Evolutionary conservation across 1,140 invertebrate species (phyloP).

Genomic region (Bombus balteatus): DNA sequence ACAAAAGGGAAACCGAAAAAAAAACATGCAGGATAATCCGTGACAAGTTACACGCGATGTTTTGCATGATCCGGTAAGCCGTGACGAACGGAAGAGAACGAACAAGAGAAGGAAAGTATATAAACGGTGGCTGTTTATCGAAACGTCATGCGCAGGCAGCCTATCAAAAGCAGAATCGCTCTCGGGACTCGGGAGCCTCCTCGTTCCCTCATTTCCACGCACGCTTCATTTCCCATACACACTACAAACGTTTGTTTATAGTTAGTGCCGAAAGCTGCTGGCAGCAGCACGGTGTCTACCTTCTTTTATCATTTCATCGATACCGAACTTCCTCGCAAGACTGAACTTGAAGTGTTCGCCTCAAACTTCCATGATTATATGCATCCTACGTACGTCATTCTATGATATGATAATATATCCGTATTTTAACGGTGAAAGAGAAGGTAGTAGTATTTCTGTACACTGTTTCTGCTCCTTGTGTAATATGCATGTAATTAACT

Average conservation of each 20-base stretch:
- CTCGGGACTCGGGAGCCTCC: constrained; percentile 50
- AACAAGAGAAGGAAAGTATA: constrained; percentile 59
- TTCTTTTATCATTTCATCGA: constrained; percentile 51
- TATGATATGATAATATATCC: too few relatives aligned
- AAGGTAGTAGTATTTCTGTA: too few relatives aligned
- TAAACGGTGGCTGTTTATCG: constrained; percentile 71
- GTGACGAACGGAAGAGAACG: constrained; percentile 36
- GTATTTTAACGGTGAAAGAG: too few relatives aligned
- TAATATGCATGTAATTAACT: too few relatives aligned
- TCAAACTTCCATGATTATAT: neutral
- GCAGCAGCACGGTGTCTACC: neutral
- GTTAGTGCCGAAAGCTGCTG: constrained; percentile 36
- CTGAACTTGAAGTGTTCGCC: neutral
- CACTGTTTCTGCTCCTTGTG: too few relatives aligned
- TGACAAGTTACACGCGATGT: constrained; percentile 51
- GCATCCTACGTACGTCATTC: too few relatives aligned
- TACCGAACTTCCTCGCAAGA: neutral
- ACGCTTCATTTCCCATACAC: constrained; percentile 48
- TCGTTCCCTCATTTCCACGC: constrained; percentile 54
- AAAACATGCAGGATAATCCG: constrained; percentile 33
- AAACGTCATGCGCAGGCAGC: constrained; percentile 73
- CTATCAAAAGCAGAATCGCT: constrained; percentile 73
- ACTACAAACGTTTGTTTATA: constrained; percentile 48
- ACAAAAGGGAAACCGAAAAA: neutral
- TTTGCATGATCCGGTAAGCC: constrained; percentile 59